Evolutionary conservation across 2,113 vertebrate genomes (phyloP).

Genomic region (Perca fluviatilis): DNA sequence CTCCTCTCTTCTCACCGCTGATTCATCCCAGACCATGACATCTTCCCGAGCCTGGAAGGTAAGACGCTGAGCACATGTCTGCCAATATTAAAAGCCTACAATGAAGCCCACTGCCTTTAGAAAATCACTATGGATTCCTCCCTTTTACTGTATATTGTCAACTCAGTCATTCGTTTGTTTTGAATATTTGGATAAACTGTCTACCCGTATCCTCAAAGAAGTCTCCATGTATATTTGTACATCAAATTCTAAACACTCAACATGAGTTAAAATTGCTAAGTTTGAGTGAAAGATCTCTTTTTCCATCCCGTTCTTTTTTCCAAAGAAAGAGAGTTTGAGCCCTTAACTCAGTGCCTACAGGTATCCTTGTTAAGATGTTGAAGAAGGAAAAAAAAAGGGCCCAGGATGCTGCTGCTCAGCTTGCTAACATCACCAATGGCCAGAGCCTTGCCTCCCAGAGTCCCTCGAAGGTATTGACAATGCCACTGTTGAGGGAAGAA

Average conservation of each 20-base stretch:
- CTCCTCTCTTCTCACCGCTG: conserved; percentile 53
- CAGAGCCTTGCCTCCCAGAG: conserved; percentile 39
- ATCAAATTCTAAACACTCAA: not conserved
- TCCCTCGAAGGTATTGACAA: conserved; percentile 4
- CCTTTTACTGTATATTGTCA: not conserved
- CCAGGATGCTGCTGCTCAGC: conserved; percentile 78
- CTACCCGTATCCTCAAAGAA: not conserved
- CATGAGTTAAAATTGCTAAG: not conserved
- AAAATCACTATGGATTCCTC: not conserved
- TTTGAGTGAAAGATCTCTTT: not conserved
- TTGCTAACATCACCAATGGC: conserved; percentile 45
- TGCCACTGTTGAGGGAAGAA: conserved; percentile 8
- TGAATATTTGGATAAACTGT: not conserved
- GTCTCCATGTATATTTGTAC: not conserved
- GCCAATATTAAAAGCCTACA: conserved; percentile 35
- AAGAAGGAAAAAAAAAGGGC: conserved; percentile 91
- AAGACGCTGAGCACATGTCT: conserved; percentile 43
- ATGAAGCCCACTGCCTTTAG: conserved; percentile 4
- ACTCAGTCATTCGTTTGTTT: not conserved
- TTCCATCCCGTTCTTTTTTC: not conserved
- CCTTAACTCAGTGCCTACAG: conserved; percentile 80
- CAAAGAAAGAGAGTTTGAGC: not conserved
- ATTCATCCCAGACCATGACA: conserved; percentile 64
- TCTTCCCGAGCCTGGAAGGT: conserved; percentile 42
- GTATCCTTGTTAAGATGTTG: conserved; percentile 91